Evolutionary conservation across 2,797 vertebrate species (phyloP), one percentile per base, ranked within the genome.

Genomic region (Sebastolobus altivelis): DNA sequence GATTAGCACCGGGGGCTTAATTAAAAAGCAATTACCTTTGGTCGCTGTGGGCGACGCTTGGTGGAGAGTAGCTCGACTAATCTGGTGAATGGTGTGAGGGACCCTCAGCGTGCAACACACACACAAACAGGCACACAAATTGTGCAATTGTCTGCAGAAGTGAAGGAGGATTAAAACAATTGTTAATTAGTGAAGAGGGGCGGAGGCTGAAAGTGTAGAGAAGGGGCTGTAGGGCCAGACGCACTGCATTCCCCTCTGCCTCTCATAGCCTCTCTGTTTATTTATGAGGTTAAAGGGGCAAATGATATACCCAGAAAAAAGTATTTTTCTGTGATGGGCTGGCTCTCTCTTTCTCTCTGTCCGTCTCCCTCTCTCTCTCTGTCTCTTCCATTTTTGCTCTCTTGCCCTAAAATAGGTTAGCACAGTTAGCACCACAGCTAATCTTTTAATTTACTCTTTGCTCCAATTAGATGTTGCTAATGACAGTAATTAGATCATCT

Each of bases 1-100:
- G 94, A 94, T 95, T 95, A 94, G 91, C 83, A 81, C 90, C 49
- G 80, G 89, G 86, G 93, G 91, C 90, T 94, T 95, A 94, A 94
- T 95, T 94, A 93, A 96, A 95, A 95, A 94, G 89, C 91, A 94
- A 94, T 95, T 93, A 94, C 90, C 89, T 93, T 92, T 88, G 86
- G 93, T 89, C 88, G 84, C 91, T 82, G 88, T 83, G 87, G 94
- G 91, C 59, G 71, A 90, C 63, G 86, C 80, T 83, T 77, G 83
- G 88, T 62, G 73, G 82, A 79, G 88, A 87, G 88, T 82, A 83
- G 87, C 77, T 90, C 52, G 2, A 77, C 88, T 90, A 90, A 92
- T 90, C 87, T 88, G 82, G 81, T 79, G 85, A 84, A 87, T 29
- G 80, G 86, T 80, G 86, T 71, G 89, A 82, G 78, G 86, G 85